These are phyloP conservation scores for Zaprionus davidi DNA, from an alignment of 1,140 invertebrate species.

Conservation along the genomic window DNA sequence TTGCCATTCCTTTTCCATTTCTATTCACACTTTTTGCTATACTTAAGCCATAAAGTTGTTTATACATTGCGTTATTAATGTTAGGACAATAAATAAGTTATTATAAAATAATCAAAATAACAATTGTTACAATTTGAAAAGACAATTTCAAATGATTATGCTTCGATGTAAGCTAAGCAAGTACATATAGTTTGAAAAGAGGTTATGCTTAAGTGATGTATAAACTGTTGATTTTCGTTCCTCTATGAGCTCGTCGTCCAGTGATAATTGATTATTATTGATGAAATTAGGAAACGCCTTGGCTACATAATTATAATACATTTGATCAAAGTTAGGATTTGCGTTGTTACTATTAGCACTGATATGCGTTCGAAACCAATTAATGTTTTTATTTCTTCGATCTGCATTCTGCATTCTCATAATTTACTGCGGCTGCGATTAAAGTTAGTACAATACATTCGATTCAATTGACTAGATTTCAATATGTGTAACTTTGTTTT, in stretches of 20 bases:
- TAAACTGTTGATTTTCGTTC: conserved; percentile 30
- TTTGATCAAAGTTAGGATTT: conserved; percentile 70
- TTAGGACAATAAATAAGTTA: conserved; percentile 81
- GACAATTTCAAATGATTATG: conserved; percentile 56
- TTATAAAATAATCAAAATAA: conserved; percentile 79
- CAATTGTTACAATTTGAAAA: conserved; percentile 70
- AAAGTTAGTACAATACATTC: conserved; percentile 78
- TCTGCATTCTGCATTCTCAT: conserved; percentile 38
- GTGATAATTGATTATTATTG: conserved; percentile 44
- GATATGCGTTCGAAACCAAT: conserved; percentile 73
- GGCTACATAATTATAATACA: conserved; percentile 78
- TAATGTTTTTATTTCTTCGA: conserved; percentile 38
- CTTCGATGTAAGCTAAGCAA: conserved; percentile 50
- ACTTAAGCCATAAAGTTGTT: conserved; percentile 73
- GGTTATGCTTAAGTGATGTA: conserved; percentile 61
- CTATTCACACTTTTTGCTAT: conserved; percentile 58
- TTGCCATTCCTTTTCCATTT: conserved; percentile 61
- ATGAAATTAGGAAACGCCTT: conserved; percentile 42
- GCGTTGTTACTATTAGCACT: conserved; percentile 39
- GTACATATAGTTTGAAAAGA: conserved; percentile 60
- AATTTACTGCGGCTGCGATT: conserved; percentile 37
- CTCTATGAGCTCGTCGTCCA: conserved; percentile 57
- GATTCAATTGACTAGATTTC: conserved; percentile 82
- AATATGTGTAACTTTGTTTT: conserved; percentile 74
- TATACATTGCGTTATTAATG: conserved; percentile 71